phyloP scores from a whole-genome alignment of 2,888 invertebrate species.

The Cheiracanthium punctorium region DNA sequence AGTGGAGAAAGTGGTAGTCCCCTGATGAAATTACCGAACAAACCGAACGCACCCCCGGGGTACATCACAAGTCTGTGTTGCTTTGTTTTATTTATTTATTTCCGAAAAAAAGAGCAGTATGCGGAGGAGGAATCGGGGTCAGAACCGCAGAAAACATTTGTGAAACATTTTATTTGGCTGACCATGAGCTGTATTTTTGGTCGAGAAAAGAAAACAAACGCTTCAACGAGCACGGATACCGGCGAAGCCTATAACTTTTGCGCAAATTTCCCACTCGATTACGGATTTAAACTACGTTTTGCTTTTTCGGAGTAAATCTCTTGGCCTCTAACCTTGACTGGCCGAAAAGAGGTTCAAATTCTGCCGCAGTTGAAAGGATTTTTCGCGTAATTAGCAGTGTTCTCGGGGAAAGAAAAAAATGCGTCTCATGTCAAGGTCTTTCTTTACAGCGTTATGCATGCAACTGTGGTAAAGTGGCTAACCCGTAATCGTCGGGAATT shows the following conservation, averaged over 20 bases:
- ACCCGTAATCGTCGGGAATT: no score
- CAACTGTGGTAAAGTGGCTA: not conserved
- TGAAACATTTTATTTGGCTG: not conserved
- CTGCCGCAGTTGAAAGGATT: not conserved
- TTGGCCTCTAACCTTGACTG: not conserved
- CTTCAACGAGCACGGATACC: not conserved
- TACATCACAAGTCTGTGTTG: no score
- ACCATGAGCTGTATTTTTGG: conserved; percentile 7
- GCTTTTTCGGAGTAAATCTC: not conserved
- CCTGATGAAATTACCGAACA: not conserved
- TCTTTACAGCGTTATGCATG: not conserved
- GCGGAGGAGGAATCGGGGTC: conserved; percentile 6
- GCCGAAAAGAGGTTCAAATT: not conserved
- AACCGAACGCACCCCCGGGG: not conserved
- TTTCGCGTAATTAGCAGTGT: not conserved
- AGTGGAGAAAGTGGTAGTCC: not conserved
- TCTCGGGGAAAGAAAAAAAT: not conserved
- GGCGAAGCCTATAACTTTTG: not conserved
- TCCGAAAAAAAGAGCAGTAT: not conserved
- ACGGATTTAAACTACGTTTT: not conserved
- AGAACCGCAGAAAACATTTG: not conserved
- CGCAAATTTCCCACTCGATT: not conserved
- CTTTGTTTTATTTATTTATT: no score
- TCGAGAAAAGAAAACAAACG: not conserved
- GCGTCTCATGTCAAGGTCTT: not conserved